Evolutionary conservation across 2,888 invertebrate genomes (phyloP), one percentile per base, ranked within the genome.

Genomic region (Atethmia centrago): DNA sequence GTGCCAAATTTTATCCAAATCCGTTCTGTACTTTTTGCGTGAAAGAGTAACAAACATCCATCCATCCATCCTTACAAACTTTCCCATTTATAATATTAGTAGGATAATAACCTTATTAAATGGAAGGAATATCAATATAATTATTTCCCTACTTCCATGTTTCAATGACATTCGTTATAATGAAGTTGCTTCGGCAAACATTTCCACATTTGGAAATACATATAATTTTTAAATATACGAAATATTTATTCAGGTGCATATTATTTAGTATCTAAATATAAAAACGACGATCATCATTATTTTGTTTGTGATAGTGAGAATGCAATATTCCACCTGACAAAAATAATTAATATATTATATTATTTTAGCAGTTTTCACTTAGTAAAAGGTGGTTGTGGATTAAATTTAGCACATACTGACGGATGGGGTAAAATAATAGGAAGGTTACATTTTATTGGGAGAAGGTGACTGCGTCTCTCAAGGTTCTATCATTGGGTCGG

Each of bases 401-500:
- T 74, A 64, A 74, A 64, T 77, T 63, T 42, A 80, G 63, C 51
- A 64, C 42, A 28, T 74, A 64, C 59, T 64, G 58, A 74, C 25
- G 61, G 31, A 31, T 19, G 31, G 72, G 61, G 79, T 49, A 71
- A 77, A 59, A 49, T 77, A 64, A 36, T 59, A 59, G 51, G 40
- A 59, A 64, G 59, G 80, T 80, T 36, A 49, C 47, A 77, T 53
- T 74, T 74, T 64, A 74, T 74, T 80, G 31, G 25, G 42, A 80
- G 47, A 47, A 40, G 47, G 25, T 31, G 53, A 77, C 31, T 64
- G 80, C 42, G 74, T 77, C 53, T 53, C 75, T 74, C 64, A 64
- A 80, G 80, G 58, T 74, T 25, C 25, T 59, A 40, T 58, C 14
- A 45, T 74, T 12, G 74, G 49, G 2, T 51, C 45, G 25, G 9